These are phyloP conservation scores for Meliscaeva auricollis DNA, from an alignment of 2,888 invertebrate genomes.

Conservation along the genomic window DNA sequence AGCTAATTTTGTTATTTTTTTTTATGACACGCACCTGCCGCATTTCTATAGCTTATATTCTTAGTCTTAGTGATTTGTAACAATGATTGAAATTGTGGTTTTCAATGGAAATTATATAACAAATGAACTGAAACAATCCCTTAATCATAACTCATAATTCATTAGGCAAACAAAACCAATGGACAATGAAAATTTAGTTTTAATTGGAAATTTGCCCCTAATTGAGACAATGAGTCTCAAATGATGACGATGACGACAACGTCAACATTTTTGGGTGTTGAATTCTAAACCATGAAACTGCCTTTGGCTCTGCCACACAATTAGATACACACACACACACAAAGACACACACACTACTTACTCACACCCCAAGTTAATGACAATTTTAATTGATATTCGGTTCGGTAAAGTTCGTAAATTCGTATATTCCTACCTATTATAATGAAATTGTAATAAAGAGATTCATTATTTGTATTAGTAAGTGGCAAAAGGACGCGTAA, in stretches of 20 bases:
- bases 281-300: not conserved
- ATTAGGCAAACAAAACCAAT: slow-evolving; percentile 38
- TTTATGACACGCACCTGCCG: no score
- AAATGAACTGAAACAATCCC: slow-evolving; percentile 55
- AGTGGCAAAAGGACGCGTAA: not conserved
- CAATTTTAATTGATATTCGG: slow-evolving; percentile 37
- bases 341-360: no score
- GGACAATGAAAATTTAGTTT: slow-evolving; percentile 62
- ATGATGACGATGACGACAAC: not conserved
- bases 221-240: not conserved
- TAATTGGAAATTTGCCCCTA: slow-evolving; percentile 53
- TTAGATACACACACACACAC: no score
- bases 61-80: not conserved
- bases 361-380: slow-evolving; percentile 12
- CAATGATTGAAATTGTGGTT: not conserved
- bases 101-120: not conserved
- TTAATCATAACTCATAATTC: slow-evolving; percentile 63
- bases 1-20: no score
- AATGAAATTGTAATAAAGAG: slow-evolving; percentile 11
- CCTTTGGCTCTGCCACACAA: not conserved
- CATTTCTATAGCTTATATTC: no score
- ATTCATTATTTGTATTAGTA: not conserved
- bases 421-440: no score
- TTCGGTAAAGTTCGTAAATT: not conserved
- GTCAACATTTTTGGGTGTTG: no score